Evolutionary conservation across 37 sponge, comb jelly and placozoan species (phyloP).

Genomic region (Corticium candelabrum): DNA sequence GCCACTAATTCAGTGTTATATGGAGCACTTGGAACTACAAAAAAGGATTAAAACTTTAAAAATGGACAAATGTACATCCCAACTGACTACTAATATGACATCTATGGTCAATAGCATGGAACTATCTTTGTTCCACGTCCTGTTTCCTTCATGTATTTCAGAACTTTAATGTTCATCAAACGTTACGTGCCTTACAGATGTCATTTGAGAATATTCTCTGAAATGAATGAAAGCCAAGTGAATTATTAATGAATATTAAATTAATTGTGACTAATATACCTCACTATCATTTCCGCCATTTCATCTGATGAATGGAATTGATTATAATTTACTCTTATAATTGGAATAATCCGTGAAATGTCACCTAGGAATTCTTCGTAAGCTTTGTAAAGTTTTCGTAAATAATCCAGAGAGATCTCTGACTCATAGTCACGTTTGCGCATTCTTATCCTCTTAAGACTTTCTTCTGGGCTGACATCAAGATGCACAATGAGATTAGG

Average conservation of each 20-base stretch:
- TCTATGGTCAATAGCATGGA: too few relatives aligned
- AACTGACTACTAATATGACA: too few relatives aligned
- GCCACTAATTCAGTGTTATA: too few relatives aligned
- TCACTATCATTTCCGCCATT: constrained; percentile 87
- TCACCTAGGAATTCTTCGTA: constrained; percentile 88
- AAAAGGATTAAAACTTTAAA: too few relatives aligned
- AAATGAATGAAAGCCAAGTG: too few relatives aligned
- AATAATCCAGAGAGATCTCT: constrained; percentile 73
- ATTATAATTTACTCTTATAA: constrained; percentile 88
- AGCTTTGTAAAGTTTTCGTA: constrained; percentile 56
- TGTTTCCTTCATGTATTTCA: too few relatives aligned
- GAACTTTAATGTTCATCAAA: constrained; percentile 39
- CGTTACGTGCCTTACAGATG: constrained; percentile 67
- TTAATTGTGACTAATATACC: constrained; percentile 33
- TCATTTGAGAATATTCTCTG: constrained; percentile 82
- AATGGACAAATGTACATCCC: too few relatives aligned
- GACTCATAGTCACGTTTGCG: constrained; percentile 82
- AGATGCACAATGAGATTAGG: constrained; percentile 93
- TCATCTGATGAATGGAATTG: constrained; percentile 79
- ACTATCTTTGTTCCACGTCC: too few relatives aligned
- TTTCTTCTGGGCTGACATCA: constrained; percentile 87
- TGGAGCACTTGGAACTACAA: too few relatives aligned
- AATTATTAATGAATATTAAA: too few relatives aligned
- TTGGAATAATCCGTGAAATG: constrained; percentile 85
- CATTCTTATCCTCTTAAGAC: constrained; percentile 68